Percentiles rank a stretch among this genome's conserved stretches.
Conservation (phyloP, 2,113 vertebrate genomes). For the Eudyptes chrysolophus region DNA sequence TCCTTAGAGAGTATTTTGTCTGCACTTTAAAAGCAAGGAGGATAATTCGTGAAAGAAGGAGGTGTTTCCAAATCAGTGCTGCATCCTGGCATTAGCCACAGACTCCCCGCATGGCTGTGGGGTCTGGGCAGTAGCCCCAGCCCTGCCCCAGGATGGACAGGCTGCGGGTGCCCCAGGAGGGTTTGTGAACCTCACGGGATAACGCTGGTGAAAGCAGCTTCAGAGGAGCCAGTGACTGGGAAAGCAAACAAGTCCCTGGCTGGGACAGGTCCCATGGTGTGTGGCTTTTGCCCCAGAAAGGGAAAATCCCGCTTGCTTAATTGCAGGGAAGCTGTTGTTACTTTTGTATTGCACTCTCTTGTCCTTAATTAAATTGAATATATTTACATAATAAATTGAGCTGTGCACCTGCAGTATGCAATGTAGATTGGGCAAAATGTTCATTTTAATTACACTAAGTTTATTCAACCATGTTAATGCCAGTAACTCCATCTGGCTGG, state of each 20-base stretch:
- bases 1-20: neutral
- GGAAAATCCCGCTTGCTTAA: neutral
- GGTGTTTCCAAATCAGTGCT: neutral
- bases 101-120: neutral
- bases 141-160: neutral
- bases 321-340: neutral
- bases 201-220: neutral
- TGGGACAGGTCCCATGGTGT: neutral
- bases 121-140: neutral
- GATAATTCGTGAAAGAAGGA: neutral
- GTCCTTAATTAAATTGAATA: neutral
- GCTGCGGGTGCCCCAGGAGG: neutral
- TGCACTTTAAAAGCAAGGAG: neutral
- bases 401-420: neutral
- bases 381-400: conserved; percentile 11
- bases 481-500: conserved; percentile 39
- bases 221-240: neutral
- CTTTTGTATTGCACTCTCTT: neutral
- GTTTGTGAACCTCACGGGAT: neutral
- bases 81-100: neutral
- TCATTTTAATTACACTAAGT: conserved; percentile 37
- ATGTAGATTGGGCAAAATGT: neutral
- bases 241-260: neutral
- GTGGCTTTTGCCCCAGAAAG: neutral
- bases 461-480: conserved; percentile 22